Conservation (phyloP, 1,140 invertebrate genomes). For the Pygmarrhopalites habei region DNA sequence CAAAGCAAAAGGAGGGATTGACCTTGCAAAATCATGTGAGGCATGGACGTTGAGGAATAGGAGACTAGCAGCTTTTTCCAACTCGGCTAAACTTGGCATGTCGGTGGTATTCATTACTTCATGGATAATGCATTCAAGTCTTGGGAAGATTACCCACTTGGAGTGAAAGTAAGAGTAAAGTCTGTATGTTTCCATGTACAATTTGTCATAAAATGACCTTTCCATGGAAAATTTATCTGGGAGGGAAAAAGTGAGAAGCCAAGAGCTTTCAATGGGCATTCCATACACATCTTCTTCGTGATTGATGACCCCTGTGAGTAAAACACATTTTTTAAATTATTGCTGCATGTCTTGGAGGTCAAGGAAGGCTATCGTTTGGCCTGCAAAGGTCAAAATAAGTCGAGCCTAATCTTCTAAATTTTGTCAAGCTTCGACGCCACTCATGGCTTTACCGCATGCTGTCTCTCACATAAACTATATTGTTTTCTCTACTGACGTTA, state of each 20-base stretch:
- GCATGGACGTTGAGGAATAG: conserved; percentile 53
- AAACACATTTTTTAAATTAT: too few relatives aligned
- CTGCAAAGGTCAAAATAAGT: too few relatives aligned
- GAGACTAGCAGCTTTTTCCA: conserved; percentile 48
- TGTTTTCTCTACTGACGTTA: too few relatives aligned
- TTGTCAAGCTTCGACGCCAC: too few relatives aligned
- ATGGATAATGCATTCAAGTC: conserved; percentile 10
- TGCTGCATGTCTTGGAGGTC: too few relatives aligned
- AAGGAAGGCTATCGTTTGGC: too few relatives aligned
- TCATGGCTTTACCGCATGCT: too few relatives aligned
- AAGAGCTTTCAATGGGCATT: background rate
- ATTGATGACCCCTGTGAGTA: too few relatives aligned
- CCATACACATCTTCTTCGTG: background rate
- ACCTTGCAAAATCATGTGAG: conserved; percentile 46
- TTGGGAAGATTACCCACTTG: background rate
- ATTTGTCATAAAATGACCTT: background rate
- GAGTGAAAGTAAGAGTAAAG: background rate
- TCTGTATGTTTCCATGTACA: background rate
- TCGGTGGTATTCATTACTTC: conserved; percentile 41
- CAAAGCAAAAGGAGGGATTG: conserved; percentile 47
- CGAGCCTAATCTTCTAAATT: too few relatives aligned
- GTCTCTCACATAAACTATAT: too few relatives aligned
- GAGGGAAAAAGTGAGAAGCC: background rate
- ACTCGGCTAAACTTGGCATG: conserved; percentile 27
- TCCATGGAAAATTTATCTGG: background rate